Percentiles rank a stretch among this genome's conserved stretches.
Conservation (phyloP, 2,797 vertebrate species). For the Eulemur coronatus region DNA sequence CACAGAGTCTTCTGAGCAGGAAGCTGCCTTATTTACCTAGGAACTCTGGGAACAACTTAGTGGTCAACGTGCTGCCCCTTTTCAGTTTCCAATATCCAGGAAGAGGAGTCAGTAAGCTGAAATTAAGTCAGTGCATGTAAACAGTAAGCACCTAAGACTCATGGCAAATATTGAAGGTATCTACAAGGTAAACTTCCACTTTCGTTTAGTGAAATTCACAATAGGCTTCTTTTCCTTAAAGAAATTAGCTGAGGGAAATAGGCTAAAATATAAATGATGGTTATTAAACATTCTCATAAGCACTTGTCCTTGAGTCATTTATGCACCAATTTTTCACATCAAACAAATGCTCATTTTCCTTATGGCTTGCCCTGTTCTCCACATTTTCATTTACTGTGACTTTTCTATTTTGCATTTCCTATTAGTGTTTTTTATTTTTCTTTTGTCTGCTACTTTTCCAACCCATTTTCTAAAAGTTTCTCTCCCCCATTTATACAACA, state of each 20-base stretch:
- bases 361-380: neutral
- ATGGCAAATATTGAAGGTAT: neutral
- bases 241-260: neutral
- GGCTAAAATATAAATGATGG: neutral
- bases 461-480: neutral
- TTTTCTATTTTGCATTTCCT: slow-evolving; percentile 32
- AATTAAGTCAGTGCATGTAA: neutral
- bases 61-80: neutral
- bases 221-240: neutral
- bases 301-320: neutral
- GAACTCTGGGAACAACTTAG: neutral
- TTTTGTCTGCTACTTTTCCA: neutral
- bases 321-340: neutral
- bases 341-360: neutral
- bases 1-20: neutral
- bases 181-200: neutral
- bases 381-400: neutral
- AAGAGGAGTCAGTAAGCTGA: neutral
- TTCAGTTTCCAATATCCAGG: neutral
- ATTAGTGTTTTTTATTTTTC: neutral
- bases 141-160: neutral
- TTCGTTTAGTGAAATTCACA: neutral
- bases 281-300: neutral
- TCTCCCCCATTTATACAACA: neutral
- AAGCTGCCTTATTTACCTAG: neutral